Evolutionary conservation across 2,888 invertebrate genomes (phyloP), one percentile per base, ranked within the genome.

Genomic region (Drosophila prolongata): DNA sequence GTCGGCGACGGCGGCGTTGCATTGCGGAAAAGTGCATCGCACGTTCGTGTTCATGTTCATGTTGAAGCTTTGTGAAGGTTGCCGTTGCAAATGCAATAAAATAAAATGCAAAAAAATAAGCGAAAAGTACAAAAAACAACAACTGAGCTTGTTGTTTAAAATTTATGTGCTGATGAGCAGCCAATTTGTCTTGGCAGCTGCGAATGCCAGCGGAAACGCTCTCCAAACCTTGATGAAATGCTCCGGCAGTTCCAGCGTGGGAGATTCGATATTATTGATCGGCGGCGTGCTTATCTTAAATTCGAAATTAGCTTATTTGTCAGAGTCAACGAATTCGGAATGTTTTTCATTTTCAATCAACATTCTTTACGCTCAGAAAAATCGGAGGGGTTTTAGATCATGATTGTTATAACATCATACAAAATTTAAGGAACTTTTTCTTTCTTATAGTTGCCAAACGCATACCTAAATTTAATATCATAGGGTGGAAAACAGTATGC

Each of bases 1-100:
- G 77, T 11, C 74, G 77, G 72, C 79, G 34, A 64, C 77, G 40
- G 46, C 65, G 61, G 9, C 66, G 61, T 72, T 72, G 46, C 82
- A 85, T 83, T 87, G 83, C 83, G 83, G 83, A 83, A 83, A 83
- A 87, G 67, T 84, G 87, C 83, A 85, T 69, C 66, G 77, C 87
- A 87, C 87, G 88, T 89, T 84, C 77, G 70, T 68, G 68, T 75
- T 80, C 69, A 56, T 76, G 61, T 70, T 83, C 69, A 75, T 76
- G 78, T 66, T 75, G 49, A 47, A 16, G 67, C 43, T 54, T 65
- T 68, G 77, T 86, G 80, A 87, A 83, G 87, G 84, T 88, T 81
- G 79, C 65, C 69, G 66, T 43, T 50, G 62, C 70, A 56, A 70
- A 72, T 72, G 64, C 55, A 64, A 64, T 54, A 49, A 56, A 67